Evolutionary conservation across 2,888 invertebrate genomes (phyloP).

Genomic region (Morinoia aosen): DNA sequence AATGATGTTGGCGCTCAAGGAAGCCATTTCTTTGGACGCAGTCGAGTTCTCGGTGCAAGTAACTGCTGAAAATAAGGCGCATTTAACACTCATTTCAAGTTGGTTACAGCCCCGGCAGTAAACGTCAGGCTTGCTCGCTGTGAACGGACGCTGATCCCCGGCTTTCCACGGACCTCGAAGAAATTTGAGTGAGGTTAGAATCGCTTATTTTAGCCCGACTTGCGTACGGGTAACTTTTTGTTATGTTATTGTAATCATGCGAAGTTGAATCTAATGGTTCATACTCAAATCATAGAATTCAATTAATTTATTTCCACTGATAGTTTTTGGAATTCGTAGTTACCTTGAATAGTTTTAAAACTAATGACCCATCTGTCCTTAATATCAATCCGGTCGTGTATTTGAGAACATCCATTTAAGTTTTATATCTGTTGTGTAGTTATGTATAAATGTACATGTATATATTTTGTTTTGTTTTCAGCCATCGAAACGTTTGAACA

Average conservation of each 20-base stretch:
- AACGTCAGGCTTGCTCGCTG: not conserved
- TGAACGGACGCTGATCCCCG: not conserved
- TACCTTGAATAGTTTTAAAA: not conserved
- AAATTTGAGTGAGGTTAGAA: not conserved
- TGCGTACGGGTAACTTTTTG: not conserved
- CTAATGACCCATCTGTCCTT: too few relatives aligned
- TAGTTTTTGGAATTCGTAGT: not conserved
- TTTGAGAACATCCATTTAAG: too few relatives aligned
- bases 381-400: too few relatives aligned
- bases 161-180: not conserved
- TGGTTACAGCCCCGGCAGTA: not conserved
- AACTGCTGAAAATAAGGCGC: not conserved
- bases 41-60: not conserved
- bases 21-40: not conserved
- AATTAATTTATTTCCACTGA: too few relatives aligned
- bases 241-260: not conserved
- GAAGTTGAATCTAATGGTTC: not conserved
- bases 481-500: too few relatives aligned
- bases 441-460: too few relatives aligned
- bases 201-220: not conserved
- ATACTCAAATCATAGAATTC: not conserved
- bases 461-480: too few relatives aligned
- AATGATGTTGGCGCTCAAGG: not conserved
- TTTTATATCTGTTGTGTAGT: too few relatives aligned
- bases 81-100: not conserved